Evolutionary conservation across 2,888 invertebrate genomes (phyloP).

Genomic region (Molorchus minor): DNA sequence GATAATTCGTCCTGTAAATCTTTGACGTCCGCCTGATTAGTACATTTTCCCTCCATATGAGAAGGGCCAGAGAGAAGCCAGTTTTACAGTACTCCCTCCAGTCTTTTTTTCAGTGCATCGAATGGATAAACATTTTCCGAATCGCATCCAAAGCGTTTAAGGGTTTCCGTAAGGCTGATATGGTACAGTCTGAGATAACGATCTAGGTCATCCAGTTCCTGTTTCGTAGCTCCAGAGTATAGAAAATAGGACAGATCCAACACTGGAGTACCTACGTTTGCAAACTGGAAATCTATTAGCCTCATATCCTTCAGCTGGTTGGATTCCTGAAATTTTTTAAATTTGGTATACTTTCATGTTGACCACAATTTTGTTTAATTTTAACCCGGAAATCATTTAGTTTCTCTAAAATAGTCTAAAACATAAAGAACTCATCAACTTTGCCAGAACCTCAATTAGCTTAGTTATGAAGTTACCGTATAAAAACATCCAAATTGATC

Average conservation of each 20-base stretch:
- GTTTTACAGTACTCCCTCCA: slow-evolving; percentile 27
- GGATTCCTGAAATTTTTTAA: too few relatives aligned
- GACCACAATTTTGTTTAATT: too few relatives aligned
- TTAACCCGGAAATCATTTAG: too few relatives aligned
- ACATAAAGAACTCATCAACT: too few relatives aligned
- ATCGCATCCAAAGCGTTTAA: too few relatives aligned
- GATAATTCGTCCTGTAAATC: neutral
- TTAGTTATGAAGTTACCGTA: too few relatives aligned
- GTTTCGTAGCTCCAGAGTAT: slow-evolving; percentile 46
- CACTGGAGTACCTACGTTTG: slow-evolving; percentile 30
- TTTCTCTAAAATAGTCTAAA: too few relatives aligned
- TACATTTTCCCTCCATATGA: neutral
- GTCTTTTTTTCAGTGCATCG: slow-evolving; percentile 21
- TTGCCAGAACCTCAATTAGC: too few relatives aligned
- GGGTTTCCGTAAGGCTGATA: slow-evolving; percentile 47
- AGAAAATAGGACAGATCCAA: slow-evolving; percentile 49
- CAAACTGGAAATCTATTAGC: slow-evolving; percentile 37
- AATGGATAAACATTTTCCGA: slow-evolving; percentile 43
- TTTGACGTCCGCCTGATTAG: neutral
- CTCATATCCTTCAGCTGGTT: slow-evolving; percentile 19
- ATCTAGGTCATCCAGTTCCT: slow-evolving; percentile 45
- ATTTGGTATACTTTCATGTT: too few relatives aligned
- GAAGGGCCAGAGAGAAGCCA: neutral
- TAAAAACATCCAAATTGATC: too few relatives aligned
- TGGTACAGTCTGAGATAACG: slow-evolving; percentile 48